Percentiles rank a stretch among this genome's conserved stretches.
Evolutionary conservation across 2,113 vertebrate species (phyloP).

Genomic region (Empidonax traillii): DNA sequence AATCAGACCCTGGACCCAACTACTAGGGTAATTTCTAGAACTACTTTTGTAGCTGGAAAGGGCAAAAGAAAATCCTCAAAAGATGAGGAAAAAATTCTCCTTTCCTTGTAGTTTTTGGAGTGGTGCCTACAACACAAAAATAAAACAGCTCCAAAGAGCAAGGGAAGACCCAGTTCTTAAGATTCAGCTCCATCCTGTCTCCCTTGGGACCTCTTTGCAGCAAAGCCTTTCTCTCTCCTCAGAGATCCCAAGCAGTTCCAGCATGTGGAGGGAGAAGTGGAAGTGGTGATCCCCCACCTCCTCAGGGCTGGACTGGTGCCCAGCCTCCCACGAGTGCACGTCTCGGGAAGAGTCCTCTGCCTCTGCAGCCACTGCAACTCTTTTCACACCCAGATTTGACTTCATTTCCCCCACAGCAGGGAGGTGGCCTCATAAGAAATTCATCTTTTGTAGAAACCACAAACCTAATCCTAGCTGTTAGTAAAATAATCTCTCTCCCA

Average conservation of each 20-base stretch:
- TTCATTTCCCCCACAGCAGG: not conserved
- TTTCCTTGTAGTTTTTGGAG: not conserved
- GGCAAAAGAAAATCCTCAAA: not conserved
- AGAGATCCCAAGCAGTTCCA: not conserved
- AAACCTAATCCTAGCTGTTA: not conserved
- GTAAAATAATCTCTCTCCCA: not conserved
- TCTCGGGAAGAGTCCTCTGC: not conserved
- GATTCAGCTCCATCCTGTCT: not conserved
- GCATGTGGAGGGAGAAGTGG: not conserved
- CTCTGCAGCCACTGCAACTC: not conserved
- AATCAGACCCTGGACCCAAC: not conserved
- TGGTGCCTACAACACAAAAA: not conserved
- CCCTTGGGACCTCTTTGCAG: not conserved
- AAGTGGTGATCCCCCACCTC: not conserved
- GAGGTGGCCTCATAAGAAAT: not conserved
- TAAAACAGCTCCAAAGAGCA: not conserved
- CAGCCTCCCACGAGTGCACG: accelerated
- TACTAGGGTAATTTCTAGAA: not conserved
- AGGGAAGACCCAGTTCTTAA: not conserved
- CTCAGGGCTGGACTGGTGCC: not conserved
- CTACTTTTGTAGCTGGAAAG: not conserved
- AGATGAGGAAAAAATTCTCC: not conserved
- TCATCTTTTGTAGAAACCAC: not conserved
- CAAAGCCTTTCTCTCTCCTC: not conserved
- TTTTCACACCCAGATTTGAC: not conserved